These are phyloP conservation scores for Doris montereyensis DNA, from an alignment of 2,888 invertebrate species.

Conservation along the genomic window DNA sequence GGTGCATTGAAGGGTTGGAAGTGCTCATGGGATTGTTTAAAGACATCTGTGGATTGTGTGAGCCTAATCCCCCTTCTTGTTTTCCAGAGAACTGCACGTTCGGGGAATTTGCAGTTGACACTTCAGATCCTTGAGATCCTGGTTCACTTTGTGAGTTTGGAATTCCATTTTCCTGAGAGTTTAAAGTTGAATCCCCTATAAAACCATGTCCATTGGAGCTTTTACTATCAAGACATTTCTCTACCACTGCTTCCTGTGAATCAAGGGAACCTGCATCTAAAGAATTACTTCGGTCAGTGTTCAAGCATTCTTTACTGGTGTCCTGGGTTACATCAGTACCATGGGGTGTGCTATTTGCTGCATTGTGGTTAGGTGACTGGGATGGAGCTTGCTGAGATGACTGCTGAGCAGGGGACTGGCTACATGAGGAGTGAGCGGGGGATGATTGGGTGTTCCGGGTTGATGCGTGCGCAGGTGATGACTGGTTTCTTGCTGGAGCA, in stretches of 20 bases:
- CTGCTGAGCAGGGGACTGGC: constrained; percentile 24
- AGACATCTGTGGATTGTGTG: constrained; percentile 21
- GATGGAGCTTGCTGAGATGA: not conserved
- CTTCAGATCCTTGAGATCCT: constrained; percentile 31
- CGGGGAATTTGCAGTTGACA: constrained; percentile 32
- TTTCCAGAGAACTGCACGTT: not conserved
- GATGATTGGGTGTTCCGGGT: constrained; percentile 32
- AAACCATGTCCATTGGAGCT: constrained; percentile 28
- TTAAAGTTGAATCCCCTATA: not conserved
- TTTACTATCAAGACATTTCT: constrained; percentile 26
- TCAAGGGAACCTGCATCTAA: not conserved
- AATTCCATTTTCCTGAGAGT: constrained; percentile 29
- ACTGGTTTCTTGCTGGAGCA: constrained; percentile 20
- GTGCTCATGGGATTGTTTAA: constrained; percentile 16
- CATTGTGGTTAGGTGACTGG: constrained; percentile 28
- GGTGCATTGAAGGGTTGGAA: constrained; percentile 6
- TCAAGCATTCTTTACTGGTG: not conserved
- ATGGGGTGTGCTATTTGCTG: not conserved
- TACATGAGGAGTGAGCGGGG: constrained; percentile 35
- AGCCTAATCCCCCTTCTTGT: constrained; percentile 8
- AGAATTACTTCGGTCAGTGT: not conserved
- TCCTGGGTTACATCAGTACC: not conserved
- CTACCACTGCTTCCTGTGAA: not conserved
- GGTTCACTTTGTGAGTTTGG: constrained; percentile 36
- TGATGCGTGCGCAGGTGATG: constrained; percentile 36